Evolutionary conservation across 2,888 invertebrate genomes (phyloP), one percentile per base, ranked within the genome.

Genomic region (Aphodius sticticus): DNA sequence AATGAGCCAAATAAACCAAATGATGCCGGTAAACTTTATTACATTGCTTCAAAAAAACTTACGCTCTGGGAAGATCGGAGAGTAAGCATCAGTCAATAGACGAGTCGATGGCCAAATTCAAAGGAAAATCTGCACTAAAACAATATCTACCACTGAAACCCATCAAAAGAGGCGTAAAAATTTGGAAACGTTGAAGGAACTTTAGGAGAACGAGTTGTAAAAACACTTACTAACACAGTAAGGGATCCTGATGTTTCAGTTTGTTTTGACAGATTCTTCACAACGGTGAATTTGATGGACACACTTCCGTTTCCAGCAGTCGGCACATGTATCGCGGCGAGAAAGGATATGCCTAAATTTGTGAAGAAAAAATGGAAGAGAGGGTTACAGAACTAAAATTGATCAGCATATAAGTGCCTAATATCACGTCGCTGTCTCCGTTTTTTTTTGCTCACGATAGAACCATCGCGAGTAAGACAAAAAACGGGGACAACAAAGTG

Each of bases 191-290:
- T 76, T 69, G 79, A 81, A 15, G 70, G 76, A 70, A 82, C 83
- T 77, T 76, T 84, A 70, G 82, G 82, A 35, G 83, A 83, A 78
- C 80, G 82, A 77, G 83, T 83, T 71, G 82, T 84, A 16, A 77
- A 78, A 16, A 81, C 80, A 77, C 82, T 84, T 79, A 77, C 69
- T 70, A 69, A 76, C 71, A 84, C 83, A 75, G 71, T 83, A 35
- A 79, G 38, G 80, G 80, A 74, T 69, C 76, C 78, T 16, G 74
- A 82, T 77, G 77, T 78, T 71, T 69, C 37, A 16, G 16, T 81
- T 36, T 81, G 81, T 70, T 79, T 81, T 80, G 81, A 81, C 78
- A 69, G 77, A 7, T 82, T 80, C 76, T 83, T 83, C 77, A 84
- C 84, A 15, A 76, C 79, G 69, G 80, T 81, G 2, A 75, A 77